phyloP scores from a whole-genome alignment of 1,140 invertebrate species.

The Saccostrea echinata region DNA sequence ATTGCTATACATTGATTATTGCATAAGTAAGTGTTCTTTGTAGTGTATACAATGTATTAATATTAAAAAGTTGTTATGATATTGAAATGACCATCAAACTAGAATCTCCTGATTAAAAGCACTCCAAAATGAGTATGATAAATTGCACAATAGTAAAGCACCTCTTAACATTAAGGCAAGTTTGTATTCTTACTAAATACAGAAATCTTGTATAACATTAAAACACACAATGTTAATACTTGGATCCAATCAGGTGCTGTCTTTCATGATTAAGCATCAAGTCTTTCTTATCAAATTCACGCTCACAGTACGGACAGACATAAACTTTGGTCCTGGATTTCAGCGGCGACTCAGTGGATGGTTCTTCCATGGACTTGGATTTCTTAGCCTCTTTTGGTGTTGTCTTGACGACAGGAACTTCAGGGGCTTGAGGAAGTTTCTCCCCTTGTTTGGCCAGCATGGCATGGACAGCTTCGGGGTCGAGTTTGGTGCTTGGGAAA shows the following conservation, averaged over 20 bases:
- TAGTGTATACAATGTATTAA: not conserved
- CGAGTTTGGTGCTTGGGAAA: slow-evolving; percentile 70
- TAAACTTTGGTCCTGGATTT: slow-evolving; percentile 67
- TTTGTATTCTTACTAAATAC: slow-evolving; percentile 15
- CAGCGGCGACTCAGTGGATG: slow-evolving; percentile 23
- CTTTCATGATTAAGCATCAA: slow-evolving; percentile 74
- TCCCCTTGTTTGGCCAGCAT: slow-evolving; percentile 56
- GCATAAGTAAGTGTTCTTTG: slow-evolving; percentile 16
- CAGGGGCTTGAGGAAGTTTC: slow-evolving; percentile 34
- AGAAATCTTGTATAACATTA: not conserved
- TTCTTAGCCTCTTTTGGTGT: slow-evolving; percentile 26
- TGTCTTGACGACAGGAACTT: slow-evolving; percentile 50
- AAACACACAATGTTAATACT: slow-evolving; percentile 26
- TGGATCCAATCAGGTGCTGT: slow-evolving; percentile 69
- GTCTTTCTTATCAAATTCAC: slow-evolving; percentile 73
- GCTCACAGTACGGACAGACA: slow-evolving; percentile 76
- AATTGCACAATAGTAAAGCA: slow-evolving; percentile 35
- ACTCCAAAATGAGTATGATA: slow-evolving; percentile 32
- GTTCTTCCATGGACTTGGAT: slow-evolving; percentile 59
- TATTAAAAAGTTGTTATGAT: too few species aligned
- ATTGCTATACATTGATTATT: slow-evolving; percentile 33
- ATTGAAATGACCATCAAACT: not conserved
- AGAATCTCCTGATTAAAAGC: slow-evolving; percentile 25
- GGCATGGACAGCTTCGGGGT: slow-evolving; percentile 50
- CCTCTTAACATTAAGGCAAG: slow-evolving; percentile 31